Evolutionary conservation across 2,113 vertebrate genomes (phyloP).

Genomic region (Pedetes capensis): DNA sequence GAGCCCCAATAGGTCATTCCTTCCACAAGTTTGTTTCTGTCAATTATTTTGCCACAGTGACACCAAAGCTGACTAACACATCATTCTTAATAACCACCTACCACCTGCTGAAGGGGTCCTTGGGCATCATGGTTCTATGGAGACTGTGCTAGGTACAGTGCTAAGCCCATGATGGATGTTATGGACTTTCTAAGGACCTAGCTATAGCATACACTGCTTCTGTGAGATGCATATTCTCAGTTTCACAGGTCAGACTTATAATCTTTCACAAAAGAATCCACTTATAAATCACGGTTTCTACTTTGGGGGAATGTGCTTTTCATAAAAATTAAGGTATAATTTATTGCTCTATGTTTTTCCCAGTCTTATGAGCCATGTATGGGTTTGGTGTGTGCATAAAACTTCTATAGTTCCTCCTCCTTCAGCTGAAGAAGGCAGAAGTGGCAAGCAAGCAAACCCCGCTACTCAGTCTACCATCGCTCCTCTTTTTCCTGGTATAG

Average conservation of each 20-base stretch:
- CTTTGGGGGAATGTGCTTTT: not conserved
- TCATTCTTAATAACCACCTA: not conserved
- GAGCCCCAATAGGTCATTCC: too few relatives aligned
- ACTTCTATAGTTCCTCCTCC: not conserved
- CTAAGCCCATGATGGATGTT: not conserved
- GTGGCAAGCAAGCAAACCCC: not conserved
- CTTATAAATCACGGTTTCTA: conserved; percentile 24
- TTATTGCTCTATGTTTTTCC: not conserved
- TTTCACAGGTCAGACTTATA: not conserved
- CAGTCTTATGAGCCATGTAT: not conserved
- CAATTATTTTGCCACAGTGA: too few relatives aligned
- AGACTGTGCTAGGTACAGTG: not conserved
- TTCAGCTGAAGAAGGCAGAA: not conserved
- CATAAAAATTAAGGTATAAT: not conserved
- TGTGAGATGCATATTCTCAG: not conserved
- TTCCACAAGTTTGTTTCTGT: too few relatives aligned
- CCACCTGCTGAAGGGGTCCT: not conserved
- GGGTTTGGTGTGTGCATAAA: not conserved
- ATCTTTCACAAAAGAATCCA: not conserved
- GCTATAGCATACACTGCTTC: not conserved
- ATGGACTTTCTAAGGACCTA: not conserved
- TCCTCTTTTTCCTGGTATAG: not conserved
- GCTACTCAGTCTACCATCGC: not conserved
- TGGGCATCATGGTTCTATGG: not conserved
- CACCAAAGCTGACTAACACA: too few relatives aligned